Evolutionary conservation across 1,140 invertebrate genomes (phyloP).

Genomic region (Camponotus vicinus): DNA sequence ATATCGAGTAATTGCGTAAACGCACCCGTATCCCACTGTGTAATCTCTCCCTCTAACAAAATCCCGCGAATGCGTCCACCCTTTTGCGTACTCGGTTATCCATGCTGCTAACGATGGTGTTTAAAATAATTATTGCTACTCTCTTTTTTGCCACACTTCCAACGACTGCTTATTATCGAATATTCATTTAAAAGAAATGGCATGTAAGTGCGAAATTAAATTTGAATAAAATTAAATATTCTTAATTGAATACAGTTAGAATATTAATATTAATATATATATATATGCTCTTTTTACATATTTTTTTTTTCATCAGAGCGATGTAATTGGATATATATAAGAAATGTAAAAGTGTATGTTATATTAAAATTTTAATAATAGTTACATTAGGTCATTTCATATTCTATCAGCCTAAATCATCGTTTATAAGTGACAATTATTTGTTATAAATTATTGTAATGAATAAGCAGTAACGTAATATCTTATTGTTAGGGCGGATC

Average conservation of each 20-base stretch:
- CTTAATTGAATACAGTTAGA: background rate
- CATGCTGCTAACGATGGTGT: conserved; percentile 43
- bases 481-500: conserved; percentile 15
- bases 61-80: conserved; percentile 59
- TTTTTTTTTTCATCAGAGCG: background rate
- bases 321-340: too few relatives aligned
- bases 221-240: background rate
- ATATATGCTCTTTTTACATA: too few relatives aligned
- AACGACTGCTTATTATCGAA: conserved; percentile 10
- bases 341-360: background rate
- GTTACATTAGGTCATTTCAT: background rate
- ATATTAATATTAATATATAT: background rate
- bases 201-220: conserved; percentile 13
- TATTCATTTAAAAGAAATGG: conserved; percentile 22
- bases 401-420: background rate
- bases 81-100: conserved; percentile 54
- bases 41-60: conserved; percentile 63
- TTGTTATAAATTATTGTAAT: background rate
- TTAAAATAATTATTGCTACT: conserved; percentile 64
- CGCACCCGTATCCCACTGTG: conserved; percentile 73
- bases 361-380: background rate
- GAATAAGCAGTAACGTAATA: conserved; percentile 48
- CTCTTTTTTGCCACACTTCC: background rate
- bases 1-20: conserved; percentile 80
- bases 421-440: conserved; percentile 28